Evolutionary conservation across 92 coral and sea anemone species (phyloP).

Genomic region (Hydrozoanthus gracilis): DNA sequence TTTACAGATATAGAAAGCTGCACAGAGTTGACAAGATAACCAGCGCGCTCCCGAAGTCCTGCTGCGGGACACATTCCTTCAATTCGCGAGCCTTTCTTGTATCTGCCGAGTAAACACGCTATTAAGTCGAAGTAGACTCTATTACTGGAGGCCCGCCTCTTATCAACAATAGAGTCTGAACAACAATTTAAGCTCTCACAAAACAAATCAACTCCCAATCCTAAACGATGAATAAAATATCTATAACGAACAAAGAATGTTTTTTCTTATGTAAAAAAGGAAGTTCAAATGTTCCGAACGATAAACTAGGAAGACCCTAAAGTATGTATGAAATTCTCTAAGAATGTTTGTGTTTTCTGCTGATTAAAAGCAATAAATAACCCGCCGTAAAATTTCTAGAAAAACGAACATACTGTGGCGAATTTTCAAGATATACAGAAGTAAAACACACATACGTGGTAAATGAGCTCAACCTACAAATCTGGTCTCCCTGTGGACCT

Average conservation of each 20-base stretch:
- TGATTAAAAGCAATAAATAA: too few species aligned
- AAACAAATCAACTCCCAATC: background rate
- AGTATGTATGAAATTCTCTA: too few species aligned
- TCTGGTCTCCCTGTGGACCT: too few species aligned
- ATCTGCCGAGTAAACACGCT: background rate
- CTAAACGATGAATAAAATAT: background rate
- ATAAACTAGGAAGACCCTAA: too few species aligned
- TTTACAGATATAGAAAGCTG: background rate
- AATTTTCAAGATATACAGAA: too few species aligned
- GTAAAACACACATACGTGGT: too few species aligned
- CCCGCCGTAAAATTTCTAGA: too few species aligned
- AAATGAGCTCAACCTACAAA: too few species aligned
- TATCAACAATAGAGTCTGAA: background rate
- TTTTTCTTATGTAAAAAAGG: background rate
- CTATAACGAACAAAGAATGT: background rate
- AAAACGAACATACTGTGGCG: too few species aligned
- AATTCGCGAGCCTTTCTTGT: background rate
- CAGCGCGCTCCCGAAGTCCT: conserved; percentile 1
- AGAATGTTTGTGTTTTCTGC: too few species aligned
- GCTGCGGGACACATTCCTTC: background rate
- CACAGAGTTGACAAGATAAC: background rate
- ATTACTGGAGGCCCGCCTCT: conserved; percentile 14
- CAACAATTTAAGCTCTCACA: background rate
- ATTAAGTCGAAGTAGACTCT: background rate
- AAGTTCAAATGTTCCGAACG: too few species aligned